Base-by-base conservation (phyloP, 1,140 invertebrate species). In the Meloidogyne chitwoodi region DNA sequence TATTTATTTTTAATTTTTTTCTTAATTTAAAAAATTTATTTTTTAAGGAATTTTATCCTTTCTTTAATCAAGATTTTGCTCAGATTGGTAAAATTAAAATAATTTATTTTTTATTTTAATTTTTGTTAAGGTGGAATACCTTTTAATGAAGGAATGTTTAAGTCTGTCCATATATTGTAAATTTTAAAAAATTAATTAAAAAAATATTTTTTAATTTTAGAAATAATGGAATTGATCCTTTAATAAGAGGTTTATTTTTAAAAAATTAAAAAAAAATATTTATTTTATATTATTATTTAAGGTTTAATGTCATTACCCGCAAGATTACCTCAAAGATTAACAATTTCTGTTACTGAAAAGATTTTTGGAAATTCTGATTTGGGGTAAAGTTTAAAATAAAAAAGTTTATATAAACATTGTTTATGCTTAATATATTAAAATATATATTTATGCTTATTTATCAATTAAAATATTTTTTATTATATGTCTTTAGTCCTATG, bases 191-290 rank as follows among this genome's bases (percentile, higher is more conserved):
- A n/a, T 56, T 56, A 8, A 5, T 6, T n/a, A 56, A n/a, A 56
- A n/a, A 56, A 56, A 22, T 56, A 5, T n/a, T 56, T 56, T 56
- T 56, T n/a, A n/a, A n/a, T 56, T 56, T n/a, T 56, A 75, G 87
- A 26, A 85, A 85, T 56, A 86, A 87, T 72, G 85, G 85, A 69
- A 84, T 87, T 48, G 87, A 87, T 67, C 86, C 87, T 24, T 68
- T 87, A n/a, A 34, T 87, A n/a, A 48, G 83, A 24, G 83, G 83
- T 56, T 0, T 91, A 91, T 56, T 62, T n/a, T 22, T 19, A 66
- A 8, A 26, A 19, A 56, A 10, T 63, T 71, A 26, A 71, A 41
- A 38, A 41, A n/a, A n/a, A n/a, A 41, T 72, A n/a, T n/a, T n/a
- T n/a, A n/a, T n/a, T n/a, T n/a, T n/a, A n/a, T n/a, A n/a, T n/a